Base-by-base conservation (phyloP, 64 coral and sea anemone genomes). In the Stichodactyla helianthus region DNA sequence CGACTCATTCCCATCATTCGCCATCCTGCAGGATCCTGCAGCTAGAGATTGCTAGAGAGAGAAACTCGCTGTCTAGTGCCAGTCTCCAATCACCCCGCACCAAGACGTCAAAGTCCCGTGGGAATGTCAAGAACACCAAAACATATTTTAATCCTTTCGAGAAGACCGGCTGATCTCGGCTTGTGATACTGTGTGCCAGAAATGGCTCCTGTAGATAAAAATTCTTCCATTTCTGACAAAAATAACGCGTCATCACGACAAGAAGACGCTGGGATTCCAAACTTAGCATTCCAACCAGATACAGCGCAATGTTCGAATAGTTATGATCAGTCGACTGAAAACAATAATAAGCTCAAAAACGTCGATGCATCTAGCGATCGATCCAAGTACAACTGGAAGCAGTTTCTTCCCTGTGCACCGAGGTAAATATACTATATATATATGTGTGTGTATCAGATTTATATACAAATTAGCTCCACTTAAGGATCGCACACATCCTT, bases 321-420 rank as follows among this genome's bases (percentile, higher is more conserved):
- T 58, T 11, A 71, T 20, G 78, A 52, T 20, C 78, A 53, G 50
- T 20, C 35, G 10, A 19, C 14, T 81, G 51, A 17, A 19, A 6
- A 53, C 7, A 51, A 51, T 22, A 80, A 80, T 50, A 60, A 60
- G 61, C 5, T 7, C 1, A 59, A 60, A 63, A 53, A 56, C 10
- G 59, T 8, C 5, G 55, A 63, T 6, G 59, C 26, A 84, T 59
- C 83, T 50, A 50, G 26, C 20, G 9, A 51, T 53, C 17, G 15
- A 53, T 51, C 17, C 14, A 84, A 84, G 55, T 84, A 84, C 56
- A 59, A 84, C 83, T 84, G 22, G 53, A 84, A 84, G 27, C 83
- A 55, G 31, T 84, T 84, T 63, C 83, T 84, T 11, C 83, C 83
- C 6, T 84, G 54, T 63, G 83, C 83, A 60, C 83, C 83, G 22